Conservation (phyloP, 1,140 invertebrate species). For the Dreissena polymorpha region DNA sequence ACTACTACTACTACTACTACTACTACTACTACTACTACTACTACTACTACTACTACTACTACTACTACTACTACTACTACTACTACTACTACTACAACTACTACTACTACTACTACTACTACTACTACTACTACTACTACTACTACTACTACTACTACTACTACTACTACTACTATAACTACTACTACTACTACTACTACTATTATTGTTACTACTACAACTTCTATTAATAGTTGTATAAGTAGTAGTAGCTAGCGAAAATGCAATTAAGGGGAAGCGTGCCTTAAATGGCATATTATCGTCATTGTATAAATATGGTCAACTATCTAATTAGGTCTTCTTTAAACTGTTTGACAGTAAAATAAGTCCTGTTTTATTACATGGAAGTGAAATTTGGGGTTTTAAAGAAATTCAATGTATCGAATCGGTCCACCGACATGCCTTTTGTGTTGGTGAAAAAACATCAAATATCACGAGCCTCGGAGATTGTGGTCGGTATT, state of each 20-base stretch:
- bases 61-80: not conserved
- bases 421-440: too few species aligned
- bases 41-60: not conserved
- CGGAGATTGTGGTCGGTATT: too few species aligned
- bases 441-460: too few species aligned
- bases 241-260: not conserved
- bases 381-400: too few species aligned
- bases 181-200: constrained; percentile 8
- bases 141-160: constrained; percentile 8
- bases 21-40: not conserved
- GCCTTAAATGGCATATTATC: too few species aligned
- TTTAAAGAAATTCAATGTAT: too few species aligned
- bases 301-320: too few species aligned
- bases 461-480: too few species aligned
- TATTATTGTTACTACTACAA: constrained; percentile 1
- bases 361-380: too few species aligned
- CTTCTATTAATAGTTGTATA: not conserved
- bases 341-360: too few species aligned
- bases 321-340: too few species aligned
- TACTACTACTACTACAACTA: not conserved
- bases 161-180: not conserved
- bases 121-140: constrained; percentile 8
- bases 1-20: constrained; percentile 8
- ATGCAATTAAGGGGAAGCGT: too few species aligned
- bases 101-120: not conserved